These are phyloP conservation scores for Tonatia bakeri DNA, from an alignment of 2,113 vertebrate species.

Conservation along the genomic window DNA sequence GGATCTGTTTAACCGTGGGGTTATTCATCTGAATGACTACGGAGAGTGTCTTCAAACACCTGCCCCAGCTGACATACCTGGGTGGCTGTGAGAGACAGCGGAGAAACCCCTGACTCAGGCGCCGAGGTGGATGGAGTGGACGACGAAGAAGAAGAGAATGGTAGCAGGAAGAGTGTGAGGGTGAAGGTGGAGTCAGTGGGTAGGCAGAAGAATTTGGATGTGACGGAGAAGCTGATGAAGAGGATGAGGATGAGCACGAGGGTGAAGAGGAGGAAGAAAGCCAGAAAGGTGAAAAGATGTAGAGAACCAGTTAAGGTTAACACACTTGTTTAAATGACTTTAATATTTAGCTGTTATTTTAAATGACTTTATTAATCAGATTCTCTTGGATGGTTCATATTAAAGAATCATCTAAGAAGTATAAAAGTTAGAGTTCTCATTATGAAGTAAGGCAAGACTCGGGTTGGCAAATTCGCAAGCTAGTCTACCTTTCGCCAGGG, in stretches of 20 bases:
- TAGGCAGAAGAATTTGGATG: neutral
- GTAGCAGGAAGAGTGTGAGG: neutral
- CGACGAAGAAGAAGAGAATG: slow-evolving; percentile 74
- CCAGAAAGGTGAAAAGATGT: slow-evolving; percentile 89
- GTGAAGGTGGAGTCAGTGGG: neutral
- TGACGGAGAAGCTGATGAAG: neutral
- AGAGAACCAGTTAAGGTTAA: slow-evolving; percentile 80
- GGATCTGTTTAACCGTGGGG: slow-evolving; percentile 89
- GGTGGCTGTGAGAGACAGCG: slow-evolving; percentile 83
- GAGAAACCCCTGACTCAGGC: slow-evolving; percentile 84
- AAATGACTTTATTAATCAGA: slow-evolving; percentile 32
- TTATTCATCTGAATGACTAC: slow-evolving; percentile 86
- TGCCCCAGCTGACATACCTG: slow-evolving; percentile 85
- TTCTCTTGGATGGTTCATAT: slow-evolving; percentile 2
- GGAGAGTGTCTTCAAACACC: slow-evolving; percentile 85
- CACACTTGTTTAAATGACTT: neutral
- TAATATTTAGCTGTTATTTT: slow-evolving; percentile 6
- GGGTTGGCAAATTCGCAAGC: neutral
- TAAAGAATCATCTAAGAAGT: neutral
- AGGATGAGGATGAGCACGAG: neutral
- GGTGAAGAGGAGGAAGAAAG: slow-evolving; percentile 80
- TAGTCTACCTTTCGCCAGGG: neutral
- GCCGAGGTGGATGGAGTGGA: slow-evolving; percentile 82
- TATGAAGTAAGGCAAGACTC: neutral
- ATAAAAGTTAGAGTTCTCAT: neutral